A percentile compares a stretch with the other conserved stretches of the same genome.
Evolutionary conservation across 2,797 vertebrate species (phyloP).

Genomic region (Sebastes glaucus): DNA sequence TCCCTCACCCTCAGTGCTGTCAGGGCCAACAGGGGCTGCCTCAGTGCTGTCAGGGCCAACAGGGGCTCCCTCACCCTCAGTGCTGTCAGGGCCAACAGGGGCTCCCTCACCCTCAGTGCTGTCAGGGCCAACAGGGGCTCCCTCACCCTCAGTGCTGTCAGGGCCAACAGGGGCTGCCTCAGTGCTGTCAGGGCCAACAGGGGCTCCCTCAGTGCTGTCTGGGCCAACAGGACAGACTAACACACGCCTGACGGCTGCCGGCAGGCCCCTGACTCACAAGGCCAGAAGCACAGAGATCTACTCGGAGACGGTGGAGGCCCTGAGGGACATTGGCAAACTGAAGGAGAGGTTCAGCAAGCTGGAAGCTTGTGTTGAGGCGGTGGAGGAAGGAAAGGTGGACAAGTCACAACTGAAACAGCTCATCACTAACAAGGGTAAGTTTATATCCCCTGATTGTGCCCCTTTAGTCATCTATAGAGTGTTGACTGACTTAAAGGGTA

Average conservation of each 20-base stretch:
- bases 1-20: background rate
- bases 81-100: background rate
- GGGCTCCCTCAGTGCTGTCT: background rate
- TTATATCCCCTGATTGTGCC: background rate
- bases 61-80: background rate
- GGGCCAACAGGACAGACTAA: background rate
- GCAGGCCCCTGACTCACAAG: background rate
- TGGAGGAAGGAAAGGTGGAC: conserved; percentile 72
- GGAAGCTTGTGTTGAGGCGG: conserved; percentile 60
- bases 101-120: background rate
- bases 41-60: background rate
- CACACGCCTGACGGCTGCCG: accelerated
- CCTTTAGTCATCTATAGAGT: background rate
- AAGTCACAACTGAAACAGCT: conserved; percentile 61
- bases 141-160: background rate
- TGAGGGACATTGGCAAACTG: conserved; percentile 69
- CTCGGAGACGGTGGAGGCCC: conserved; percentile 63
- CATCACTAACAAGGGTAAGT: conserved; percentile 49
- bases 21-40: background rate
- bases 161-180: background rate
- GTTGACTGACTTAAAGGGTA: background rate
- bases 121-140: background rate
- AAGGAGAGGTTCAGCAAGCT: conserved; percentile 59
- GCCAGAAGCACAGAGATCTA: conserved; percentile 33
- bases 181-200: background rate